Percentiles rank a stretch among this genome's conserved stretches.
Evolutionary conservation across 2,888 invertebrate genomes (phyloP).

Genomic region (Hydrotaea diabolus): DNA sequence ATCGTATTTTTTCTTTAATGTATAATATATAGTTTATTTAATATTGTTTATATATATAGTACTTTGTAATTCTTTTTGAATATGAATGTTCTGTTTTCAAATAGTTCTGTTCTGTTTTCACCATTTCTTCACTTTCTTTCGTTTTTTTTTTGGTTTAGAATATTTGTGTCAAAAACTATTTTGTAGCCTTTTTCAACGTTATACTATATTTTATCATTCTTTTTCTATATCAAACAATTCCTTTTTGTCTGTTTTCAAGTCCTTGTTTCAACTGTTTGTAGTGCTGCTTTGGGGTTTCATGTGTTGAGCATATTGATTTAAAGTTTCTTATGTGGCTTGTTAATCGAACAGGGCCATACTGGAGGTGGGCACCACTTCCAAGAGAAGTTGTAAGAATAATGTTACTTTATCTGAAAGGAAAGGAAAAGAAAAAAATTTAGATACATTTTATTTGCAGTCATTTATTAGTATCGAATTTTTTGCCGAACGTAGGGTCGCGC

Average conservation of each 20-base stretch:
- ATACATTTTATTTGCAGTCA: neutral
- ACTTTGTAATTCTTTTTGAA: constrained; percentile 57
- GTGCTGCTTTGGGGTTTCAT: constrained; percentile 15
- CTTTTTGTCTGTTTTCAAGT: constrained; percentile 17
- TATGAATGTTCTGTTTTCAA: constrained; percentile 63
- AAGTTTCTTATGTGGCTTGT: neutral
- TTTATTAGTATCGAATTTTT: too few relatives aligned
- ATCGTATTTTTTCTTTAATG: constrained; percentile 42
- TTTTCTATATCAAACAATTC: constrained; percentile 20
- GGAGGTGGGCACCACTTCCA: constrained; percentile 95
- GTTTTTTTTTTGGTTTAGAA: constrained; percentile 35
- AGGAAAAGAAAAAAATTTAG: too few relatives aligned
- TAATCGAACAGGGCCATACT: constrained; percentile 83
- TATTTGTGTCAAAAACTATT: constrained; percentile 68
- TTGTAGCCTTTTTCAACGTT: constrained; percentile 61
- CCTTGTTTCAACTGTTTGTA: constrained; percentile 9
- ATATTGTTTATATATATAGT: constrained; percentile 41
- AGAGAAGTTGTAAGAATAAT: constrained; percentile 92
- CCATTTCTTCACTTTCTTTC: constrained; percentile 29
- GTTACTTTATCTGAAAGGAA: constrained; percentile 90
- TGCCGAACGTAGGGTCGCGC: neutral
- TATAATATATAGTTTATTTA: constrained; percentile 46
- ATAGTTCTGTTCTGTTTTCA: constrained; percentile 37
- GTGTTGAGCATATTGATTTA: constrained; percentile 53
- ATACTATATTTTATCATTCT: constrained; percentile 25